Conservation (phyloP, 2,888 invertebrate species). For the Timema cristinae region DNA sequence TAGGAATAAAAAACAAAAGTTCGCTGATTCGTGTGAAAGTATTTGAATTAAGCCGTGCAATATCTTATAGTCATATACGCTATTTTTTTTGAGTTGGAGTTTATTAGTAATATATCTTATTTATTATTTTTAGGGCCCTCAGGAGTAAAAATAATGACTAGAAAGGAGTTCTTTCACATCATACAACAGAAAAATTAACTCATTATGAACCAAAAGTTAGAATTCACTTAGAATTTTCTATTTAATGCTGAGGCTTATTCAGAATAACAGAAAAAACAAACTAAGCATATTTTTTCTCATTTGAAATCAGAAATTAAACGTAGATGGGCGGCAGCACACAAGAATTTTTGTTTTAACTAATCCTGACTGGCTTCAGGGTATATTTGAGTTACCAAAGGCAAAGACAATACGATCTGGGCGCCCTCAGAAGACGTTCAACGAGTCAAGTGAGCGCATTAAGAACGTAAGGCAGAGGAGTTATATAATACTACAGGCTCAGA, state of each 20-base stretch:
- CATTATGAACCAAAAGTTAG: neutral
- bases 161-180: neutral
- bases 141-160: neutral
- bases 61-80: too few relatives aligned
- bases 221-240: neutral
- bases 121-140: neutral
- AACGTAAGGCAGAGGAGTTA: neutral
- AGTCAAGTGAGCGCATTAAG: neutral
- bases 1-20: too few relatives aligned
- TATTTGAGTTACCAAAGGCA: neutral
- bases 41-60: too few relatives aligned
- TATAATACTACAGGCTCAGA: neutral
- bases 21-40: too few relatives aligned
- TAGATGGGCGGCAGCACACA: neutral
- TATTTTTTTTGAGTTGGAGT: too few relatives aligned
- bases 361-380: neutral
- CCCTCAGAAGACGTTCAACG: neutral
- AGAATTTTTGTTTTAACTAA: neutral
- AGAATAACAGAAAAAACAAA: neutral
- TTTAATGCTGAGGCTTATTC: neutral
- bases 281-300: neutral
- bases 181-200: neutral
- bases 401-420: neutral
- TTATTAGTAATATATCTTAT: too few relatives aligned
- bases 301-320: slow-evolving; percentile 10